These are phyloP conservation scores for Conops quadrifasciatus DNA, from an alignment of 2,888 invertebrate genomes.

Conservation along the genomic window DNA sequence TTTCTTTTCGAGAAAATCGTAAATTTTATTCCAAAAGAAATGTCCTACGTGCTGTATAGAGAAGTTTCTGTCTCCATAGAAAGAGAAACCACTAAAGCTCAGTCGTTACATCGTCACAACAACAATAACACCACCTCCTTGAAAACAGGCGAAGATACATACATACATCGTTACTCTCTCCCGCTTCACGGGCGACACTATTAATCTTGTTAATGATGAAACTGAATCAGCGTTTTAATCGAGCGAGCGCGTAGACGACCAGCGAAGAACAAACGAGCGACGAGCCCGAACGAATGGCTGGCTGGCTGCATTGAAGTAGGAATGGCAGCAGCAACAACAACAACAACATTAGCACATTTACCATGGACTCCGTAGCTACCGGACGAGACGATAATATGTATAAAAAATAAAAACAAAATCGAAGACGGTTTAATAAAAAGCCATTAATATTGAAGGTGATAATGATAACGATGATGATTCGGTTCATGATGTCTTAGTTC, in stretches of 20 bases:
- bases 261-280: slow-evolving; percentile 1
- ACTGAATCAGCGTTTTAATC: slow-evolving; percentile 66
- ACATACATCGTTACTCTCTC: slow-evolving; percentile 7
- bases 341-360: not conserved
- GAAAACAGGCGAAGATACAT: not conserved
- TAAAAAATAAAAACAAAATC: no score
- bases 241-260: slow-evolving; percentile 52
- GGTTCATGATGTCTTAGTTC: no score
- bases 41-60: no score
- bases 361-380: not conserved
- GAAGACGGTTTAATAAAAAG: no score
- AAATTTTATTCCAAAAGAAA: no score
- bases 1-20: not conserved
- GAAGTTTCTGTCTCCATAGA: no score
- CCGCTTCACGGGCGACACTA: slow-evolving; percentile 37
- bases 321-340: not conserved
- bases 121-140: not conserved
- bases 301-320: no score
- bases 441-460: no score
- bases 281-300: not conserved
- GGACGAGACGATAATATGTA: no score
- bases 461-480: no score
- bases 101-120: not conserved
- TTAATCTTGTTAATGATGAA: slow-evolving; percentile 66
- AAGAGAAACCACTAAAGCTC: not conserved